Evolutionary conservation across 2,113 vertebrate genomes (phyloP).

Genomic region (Syngnathus floridae): DNA sequence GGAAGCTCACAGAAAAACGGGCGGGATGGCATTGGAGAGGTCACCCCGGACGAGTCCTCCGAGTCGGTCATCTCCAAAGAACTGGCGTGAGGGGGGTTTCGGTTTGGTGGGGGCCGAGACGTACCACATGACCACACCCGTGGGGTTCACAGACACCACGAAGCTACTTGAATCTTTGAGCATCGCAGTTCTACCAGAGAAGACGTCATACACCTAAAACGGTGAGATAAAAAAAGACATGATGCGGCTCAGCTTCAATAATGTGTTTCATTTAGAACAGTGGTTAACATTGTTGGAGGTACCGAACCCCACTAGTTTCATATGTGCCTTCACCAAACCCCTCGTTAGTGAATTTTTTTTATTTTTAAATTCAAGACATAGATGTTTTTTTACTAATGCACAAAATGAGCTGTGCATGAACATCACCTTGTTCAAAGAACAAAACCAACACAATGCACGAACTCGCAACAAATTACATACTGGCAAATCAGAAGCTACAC

Average conservation of each 20-base stretch:
- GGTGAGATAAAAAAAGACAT: not conserved
- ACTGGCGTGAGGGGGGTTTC: not conserved
- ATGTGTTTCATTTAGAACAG: not conserved
- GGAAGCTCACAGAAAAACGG: slow-evolving; percentile 25
- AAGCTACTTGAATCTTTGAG: slow-evolving; percentile 72
- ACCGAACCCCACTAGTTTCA: no score
- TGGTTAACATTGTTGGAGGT: no score
- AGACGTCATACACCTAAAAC: slow-evolving; percentile 73
- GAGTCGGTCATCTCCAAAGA: slow-evolving; percentile 1
- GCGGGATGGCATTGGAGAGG: slow-evolving; percentile 27
- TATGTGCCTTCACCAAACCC: no score
- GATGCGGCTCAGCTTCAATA: not conserved
- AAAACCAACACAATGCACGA: no score
- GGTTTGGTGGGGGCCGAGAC: slow-evolving; percentile 61
- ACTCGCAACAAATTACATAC: no score
- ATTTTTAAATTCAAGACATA: no score
- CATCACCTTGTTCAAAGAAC: no score
- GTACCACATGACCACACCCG: slow-evolving; percentile 92
- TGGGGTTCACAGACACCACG: slow-evolving; percentile 80
- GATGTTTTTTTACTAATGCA: no score
- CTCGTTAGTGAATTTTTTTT: no score
- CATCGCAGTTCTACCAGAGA: slow-evolving; percentile 37
- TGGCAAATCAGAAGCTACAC: no score
- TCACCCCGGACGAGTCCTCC: not conserved
- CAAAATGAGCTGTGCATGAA: no score